phyloP scores from a whole-genome alignment of 2,113 vertebrate genomes.

The Coreoperca whiteheadi region DNA sequence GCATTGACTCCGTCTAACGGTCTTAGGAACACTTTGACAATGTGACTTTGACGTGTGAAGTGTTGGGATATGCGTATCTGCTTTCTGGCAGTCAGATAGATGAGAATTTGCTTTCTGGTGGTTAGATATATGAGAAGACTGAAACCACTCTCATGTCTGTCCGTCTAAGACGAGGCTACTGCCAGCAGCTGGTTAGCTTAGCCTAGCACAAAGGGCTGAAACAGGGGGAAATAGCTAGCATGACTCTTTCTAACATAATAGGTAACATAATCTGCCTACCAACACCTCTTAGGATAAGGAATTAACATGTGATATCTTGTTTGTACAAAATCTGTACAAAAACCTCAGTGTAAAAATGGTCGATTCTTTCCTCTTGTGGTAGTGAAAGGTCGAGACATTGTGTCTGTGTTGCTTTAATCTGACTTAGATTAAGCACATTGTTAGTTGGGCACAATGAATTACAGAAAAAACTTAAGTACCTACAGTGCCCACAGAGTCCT shows the following conservation, averaged over 20 bases:
- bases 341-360: background rate
- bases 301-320: background rate
- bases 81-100: background rate
- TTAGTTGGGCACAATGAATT: background rate
- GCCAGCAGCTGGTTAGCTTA: background rate
- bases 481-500: conserved; percentile 1
- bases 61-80: no score
- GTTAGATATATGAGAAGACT: background rate
- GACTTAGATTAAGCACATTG: background rate
- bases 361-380: background rate
- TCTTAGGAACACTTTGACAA: no score
- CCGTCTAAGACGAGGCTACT: background rate
- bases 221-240: background rate
- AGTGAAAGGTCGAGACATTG: background rate
- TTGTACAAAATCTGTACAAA: background rate
- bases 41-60: no score
- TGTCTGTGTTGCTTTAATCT: background rate
- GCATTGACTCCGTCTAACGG: background rate
- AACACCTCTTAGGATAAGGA: background rate
- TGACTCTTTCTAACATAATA: background rate
- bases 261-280: background rate
- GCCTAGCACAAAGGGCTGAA: background rate
- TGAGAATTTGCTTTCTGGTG: background rate
- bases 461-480: conserved; percentile 7
- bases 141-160: background rate